These are phyloP conservation scores for Drosophila algonquin DNA, from an alignment of 2,888 invertebrate genomes.

Conservation along the genomic window DNA sequence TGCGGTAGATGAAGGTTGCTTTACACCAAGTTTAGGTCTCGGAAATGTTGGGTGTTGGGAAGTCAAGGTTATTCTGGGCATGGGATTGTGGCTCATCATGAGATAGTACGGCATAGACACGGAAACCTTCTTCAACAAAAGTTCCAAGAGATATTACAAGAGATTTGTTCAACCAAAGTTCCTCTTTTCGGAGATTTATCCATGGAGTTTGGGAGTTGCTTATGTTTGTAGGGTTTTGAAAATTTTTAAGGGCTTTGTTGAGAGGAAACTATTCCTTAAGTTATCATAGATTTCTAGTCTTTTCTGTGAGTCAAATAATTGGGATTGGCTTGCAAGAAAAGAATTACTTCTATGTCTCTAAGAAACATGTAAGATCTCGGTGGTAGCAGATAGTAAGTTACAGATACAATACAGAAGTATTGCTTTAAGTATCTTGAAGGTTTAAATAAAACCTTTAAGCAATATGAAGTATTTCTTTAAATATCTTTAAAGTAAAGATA, in stretches of 20 bases:
- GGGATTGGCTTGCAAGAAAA: too few species aligned
- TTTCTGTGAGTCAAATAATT: too few species aligned
- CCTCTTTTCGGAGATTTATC: neutral
- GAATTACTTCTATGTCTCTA: too few species aligned
- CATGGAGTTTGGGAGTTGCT: neutral
- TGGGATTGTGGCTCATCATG: neutral
- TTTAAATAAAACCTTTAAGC: neutral
- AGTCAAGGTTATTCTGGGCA: neutral
- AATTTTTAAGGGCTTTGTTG: too few species aligned
- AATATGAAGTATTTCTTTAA: too few species aligned
- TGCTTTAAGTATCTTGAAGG: neutral
- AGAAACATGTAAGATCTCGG: too few species aligned
- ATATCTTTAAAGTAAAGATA: neutral
- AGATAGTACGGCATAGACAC: neutral
- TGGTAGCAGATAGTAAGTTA: too few species aligned
- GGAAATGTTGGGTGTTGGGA: neutral
- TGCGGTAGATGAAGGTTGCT: constrained; percentile 44
- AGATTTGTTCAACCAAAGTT: neutral
- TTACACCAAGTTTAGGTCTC: constrained; percentile 38
- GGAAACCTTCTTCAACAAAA: neutral
- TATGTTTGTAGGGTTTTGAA: neutral
- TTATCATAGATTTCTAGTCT: too few species aligned
- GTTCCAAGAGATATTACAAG: neutral
- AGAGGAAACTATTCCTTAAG: too few species aligned
- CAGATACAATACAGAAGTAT: neutral